A percentile compares a stretch with the other conserved stretches of the same genome.
phyloP scores from a whole-genome alignment of 2,797 vertebrate genomes.

The Fratercula arctica region DNA sequence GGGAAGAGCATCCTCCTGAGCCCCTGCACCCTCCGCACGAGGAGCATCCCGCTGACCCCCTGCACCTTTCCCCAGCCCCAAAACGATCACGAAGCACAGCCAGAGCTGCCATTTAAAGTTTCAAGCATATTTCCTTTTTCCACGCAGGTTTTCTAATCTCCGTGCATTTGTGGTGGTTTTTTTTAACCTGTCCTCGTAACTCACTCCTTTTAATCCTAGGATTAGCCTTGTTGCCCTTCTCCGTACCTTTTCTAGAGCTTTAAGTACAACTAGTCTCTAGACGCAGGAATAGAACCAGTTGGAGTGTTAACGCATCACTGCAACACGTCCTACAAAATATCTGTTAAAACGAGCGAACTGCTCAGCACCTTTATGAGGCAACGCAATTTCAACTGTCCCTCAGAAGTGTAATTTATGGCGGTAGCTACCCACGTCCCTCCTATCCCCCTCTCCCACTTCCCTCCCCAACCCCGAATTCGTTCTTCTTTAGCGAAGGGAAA shows the following conservation, averaged over 20 bases:
- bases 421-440: background rate
- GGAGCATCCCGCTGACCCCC: background rate
- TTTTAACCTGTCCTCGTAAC: constrained; percentile 54
- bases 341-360: background rate
- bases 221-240: constrained; percentile 56
- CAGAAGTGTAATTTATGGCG: rapidly evolving
- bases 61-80: background rate
- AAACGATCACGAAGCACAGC: background rate
- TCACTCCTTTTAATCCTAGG: constrained; percentile 59
- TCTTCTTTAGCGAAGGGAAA: background rate
- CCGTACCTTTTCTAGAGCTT: constrained; percentile 15
- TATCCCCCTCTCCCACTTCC: background rate
- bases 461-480: background rate
- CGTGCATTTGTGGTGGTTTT: background rate
- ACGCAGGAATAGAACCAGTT: background rate
- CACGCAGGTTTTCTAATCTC: background rate
- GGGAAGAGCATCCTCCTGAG: background rate
- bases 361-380: background rate
- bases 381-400: background rate
- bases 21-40: background rate
- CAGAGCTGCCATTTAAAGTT: background rate
- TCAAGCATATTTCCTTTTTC: background rate
- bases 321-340: background rate
- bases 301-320: background rate
- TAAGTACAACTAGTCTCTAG: constrained; percentile 17